phyloP scores from a whole-genome alignment of 1,140 invertebrate species.

The Drosophila murphyi region DNA sequence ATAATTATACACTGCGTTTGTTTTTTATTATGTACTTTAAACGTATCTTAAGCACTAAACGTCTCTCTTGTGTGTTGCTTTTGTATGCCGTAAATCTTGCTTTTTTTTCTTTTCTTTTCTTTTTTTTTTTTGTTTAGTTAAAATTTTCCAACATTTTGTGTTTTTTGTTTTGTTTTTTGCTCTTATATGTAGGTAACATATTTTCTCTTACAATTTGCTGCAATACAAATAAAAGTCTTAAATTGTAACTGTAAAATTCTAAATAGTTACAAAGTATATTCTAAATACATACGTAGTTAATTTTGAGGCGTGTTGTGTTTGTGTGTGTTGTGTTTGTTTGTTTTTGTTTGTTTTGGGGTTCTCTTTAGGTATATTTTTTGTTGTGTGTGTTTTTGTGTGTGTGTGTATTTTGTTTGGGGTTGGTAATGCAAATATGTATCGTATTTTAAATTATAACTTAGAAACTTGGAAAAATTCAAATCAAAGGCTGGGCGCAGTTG shows the following conservation, averaged over 20 bases:
- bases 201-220: slow-evolving; percentile 79
- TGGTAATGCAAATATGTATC: slow-evolving; percentile 77
- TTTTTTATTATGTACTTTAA: slow-evolving; percentile 73
- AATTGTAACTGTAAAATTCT: slow-evolving; percentile 79
- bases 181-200: slow-evolving; percentile 82
- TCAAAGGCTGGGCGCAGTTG: slow-evolving; percentile 71
- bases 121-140: slow-evolving; percentile 58
- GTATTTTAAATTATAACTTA: slow-evolving; percentile 79
- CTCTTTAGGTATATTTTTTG: slow-evolving; percentile 35
- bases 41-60: slow-evolving; percentile 66
- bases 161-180: slow-evolving; percentile 61
- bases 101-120: slow-evolving; percentile 34
- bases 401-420: slow-evolving; percentile 19
- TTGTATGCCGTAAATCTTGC: slow-evolving; percentile 64
- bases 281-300: slow-evolving; percentile 74
- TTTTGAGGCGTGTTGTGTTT: slow-evolving; percentile 75
- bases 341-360: slow-evolving; percentile 20
- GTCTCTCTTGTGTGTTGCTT: slow-evolving; percentile 58
- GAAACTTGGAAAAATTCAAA: slow-evolving; percentile 80
- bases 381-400: slow-evolving; percentile 30
- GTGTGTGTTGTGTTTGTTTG: slow-evolving; percentile 28
- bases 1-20: slow-evolving; percentile 42
- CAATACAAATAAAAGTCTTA: slow-evolving; percentile 82
- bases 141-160: slow-evolving; percentile 76
- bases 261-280: slow-evolving; percentile 81